These are phyloP conservation scores for Nothura maculosa DNA, from an alignment of 2,797 vertebrate genomes.

Conservation along the genomic window DNA sequence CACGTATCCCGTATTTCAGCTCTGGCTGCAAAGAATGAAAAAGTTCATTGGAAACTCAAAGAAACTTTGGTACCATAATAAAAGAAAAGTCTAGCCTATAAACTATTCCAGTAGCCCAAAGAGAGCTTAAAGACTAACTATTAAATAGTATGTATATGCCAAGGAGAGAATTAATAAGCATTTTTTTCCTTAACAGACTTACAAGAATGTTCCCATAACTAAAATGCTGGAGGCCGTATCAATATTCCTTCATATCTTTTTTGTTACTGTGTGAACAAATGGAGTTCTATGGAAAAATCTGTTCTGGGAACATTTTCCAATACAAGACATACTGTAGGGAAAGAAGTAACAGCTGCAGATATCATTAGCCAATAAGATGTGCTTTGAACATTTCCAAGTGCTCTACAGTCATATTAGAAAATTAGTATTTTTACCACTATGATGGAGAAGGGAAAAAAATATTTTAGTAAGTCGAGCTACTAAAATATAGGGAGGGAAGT, in stretches of 20 bases:
- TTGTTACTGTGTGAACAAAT: background rate
- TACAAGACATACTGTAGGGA: background rate
- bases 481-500: too few species aligned
- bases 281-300: slow-evolving; percentile 38
- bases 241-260: slow-evolving; percentile 42
- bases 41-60: slow-evolving; percentile 14
- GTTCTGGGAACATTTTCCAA: slow-evolving; percentile 14
- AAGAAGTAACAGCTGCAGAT: slow-evolving; percentile 17
- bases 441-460: background rate
- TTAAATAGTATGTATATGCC: background rate
- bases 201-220: background rate
- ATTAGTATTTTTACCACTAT: background rate
- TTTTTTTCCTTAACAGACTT: background rate
- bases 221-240: slow-evolving; percentile 9
- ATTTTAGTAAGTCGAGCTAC: background rate
- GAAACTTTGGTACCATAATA: background rate
- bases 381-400: slow-evolving; percentile 14
- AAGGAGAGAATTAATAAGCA: slow-evolving; percentile 2
- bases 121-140: background rate
- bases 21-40: slow-evolving; percentile 64
- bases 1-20: slow-evolving; percentile 27
- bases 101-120: background rate
- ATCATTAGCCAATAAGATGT: background rate
- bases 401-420: slow-evolving; percentile 29
- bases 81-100: background rate